Percentiles rank a stretch among this genome's conserved stretches.
Conservation (phyloP, 2,797 vertebrate genomes). For the Chelmon rostratus region DNA sequence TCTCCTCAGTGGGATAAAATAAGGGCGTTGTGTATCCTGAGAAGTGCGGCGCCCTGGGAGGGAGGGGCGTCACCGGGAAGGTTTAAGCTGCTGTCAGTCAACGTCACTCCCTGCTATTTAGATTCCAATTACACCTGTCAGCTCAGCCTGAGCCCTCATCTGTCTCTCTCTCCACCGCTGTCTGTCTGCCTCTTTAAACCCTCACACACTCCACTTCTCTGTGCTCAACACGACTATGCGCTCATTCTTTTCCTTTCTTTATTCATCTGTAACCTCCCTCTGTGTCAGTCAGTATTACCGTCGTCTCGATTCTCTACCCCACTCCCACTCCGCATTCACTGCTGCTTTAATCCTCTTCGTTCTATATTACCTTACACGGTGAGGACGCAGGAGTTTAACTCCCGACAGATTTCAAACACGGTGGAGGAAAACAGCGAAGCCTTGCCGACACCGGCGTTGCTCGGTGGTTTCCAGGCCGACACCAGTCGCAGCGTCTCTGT, state of each 20-base stretch:
- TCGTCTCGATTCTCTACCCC: constrained; percentile 34
- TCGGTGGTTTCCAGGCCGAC: background rate
- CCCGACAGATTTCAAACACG: constrained; percentile 6
- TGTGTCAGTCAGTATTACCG: constrained; percentile 73
- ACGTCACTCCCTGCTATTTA: constrained; percentile 75
- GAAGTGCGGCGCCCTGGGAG: constrained; percentile 33
- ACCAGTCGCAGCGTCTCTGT: background rate
- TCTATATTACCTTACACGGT: constrained; percentile 11
- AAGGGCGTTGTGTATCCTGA: constrained; percentile 18
- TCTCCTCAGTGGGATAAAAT: constrained; percentile 36
- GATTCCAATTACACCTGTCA: constrained; percentile 85
- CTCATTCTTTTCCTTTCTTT: constrained; percentile 66
- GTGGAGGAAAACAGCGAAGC: constrained; percentile 21
- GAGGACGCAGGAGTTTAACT: constrained; percentile 25
- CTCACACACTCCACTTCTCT: constrained; percentile 50
- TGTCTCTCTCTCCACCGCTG: constrained; percentile 46
- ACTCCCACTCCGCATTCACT: constrained; percentile 35
- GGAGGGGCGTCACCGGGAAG: constrained; percentile 37
- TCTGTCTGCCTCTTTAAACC: constrained; percentile 52
- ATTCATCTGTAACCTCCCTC: constrained; percentile 59
- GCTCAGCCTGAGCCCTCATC: constrained; percentile 70
- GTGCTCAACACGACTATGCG: constrained; percentile 60
- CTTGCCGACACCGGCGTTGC: constrained; percentile 8
- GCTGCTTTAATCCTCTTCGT: constrained; percentile 57
- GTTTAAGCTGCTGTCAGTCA: constrained; percentile 81